Base-by-base conservation (phyloP, 2,113 vertebrate species). In the Labeo rohita region DNA sequence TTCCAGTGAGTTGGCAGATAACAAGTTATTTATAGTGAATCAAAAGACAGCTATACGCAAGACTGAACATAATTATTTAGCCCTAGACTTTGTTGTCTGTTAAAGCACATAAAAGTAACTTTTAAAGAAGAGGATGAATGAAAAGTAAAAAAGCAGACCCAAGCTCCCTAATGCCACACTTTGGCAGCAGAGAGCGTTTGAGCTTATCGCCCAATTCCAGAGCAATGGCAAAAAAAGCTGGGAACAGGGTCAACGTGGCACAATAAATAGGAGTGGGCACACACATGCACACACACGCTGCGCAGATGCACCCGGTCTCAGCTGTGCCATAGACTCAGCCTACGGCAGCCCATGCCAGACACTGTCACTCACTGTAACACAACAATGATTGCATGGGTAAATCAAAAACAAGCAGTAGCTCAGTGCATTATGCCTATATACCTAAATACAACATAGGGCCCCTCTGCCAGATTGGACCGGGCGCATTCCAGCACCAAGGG, bases 151-250 rank as follows among this genome's bases (percentile, higher is more conserved):
- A 87, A 78, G 23, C 73, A 83, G 45, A 78, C 9, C 21, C 10
- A 47, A 21, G 28, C 73, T 34, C 34, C 54, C 78, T 49, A 28
- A 84, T 28, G 23, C 47, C 11, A 4, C 36, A 83, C 36, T 47
- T 79, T 87, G 85, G 81, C 82, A 85, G 43, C 39, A 54, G 2
- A n/a, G 50, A 81, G 49, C 18, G 21, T 84, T 87, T 87, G 75
- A 84, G 86, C 84, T 89, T 89, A 89, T 89, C 86, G 4, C 56
- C 49, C 72, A 23, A 52, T 78, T 80, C 45, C 88, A 89, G 88
- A 84, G 80, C 85, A 84, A 54, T 80, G 80, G 86, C 68, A 86
- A 61, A 39, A 63, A 76, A 73, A 76, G 84, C 86, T 76, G 47
- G 80, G 84, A 87, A 83, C 79, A 79, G 83, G 84, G 87, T 88